phyloP scores from a whole-genome alignment of 2,113 vertebrate genomes.

The Athene noctua region DNA sequence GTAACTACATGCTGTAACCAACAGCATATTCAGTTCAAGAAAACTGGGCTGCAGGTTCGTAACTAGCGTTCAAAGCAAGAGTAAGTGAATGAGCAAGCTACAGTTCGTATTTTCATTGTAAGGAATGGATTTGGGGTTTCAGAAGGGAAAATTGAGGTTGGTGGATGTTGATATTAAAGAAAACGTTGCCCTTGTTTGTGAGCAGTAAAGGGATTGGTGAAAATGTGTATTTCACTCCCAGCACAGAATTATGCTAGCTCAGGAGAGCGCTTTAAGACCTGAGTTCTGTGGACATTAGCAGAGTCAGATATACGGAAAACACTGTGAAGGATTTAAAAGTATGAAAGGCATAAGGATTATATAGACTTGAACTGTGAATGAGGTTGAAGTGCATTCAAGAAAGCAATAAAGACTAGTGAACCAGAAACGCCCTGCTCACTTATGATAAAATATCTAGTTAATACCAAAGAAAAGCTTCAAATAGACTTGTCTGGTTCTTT shows the following conservation, averaged over 20 bases:
- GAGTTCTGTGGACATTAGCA: slow-evolving; percentile 26
- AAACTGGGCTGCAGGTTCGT: neutral
- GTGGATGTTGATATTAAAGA: neutral
- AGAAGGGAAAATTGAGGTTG: neutral
- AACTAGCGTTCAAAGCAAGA: neutral
- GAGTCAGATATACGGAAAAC: slow-evolving; percentile 52
- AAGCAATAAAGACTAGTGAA: slow-evolving; percentile 74
- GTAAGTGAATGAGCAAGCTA: neutral
- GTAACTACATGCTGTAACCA: neutral
- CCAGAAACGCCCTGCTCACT: slow-evolving; percentile 74
- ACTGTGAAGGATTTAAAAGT: slow-evolving; percentile 66
- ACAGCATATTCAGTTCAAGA: neutral
- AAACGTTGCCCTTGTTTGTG: neutral
- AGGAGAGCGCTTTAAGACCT: neutral
- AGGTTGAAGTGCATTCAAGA: slow-evolving; percentile 73
- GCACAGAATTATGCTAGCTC: slow-evolving; percentile 26
- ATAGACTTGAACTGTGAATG: slow-evolving; percentile 65
- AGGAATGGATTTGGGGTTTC: neutral
- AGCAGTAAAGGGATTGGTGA: neutral
- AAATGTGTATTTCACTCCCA: slow-evolving; percentile 10
- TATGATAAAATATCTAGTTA: slow-evolving; percentile 79
- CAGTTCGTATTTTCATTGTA: neutral
- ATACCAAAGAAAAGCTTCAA: slow-evolving; percentile 76
- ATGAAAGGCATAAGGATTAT: slow-evolving; percentile 72
- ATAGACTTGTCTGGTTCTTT: slow-evolving; percentile 71